Conservation (phyloP, 2,797 vertebrate genomes). For the Oryzias sinensis region DNA sequence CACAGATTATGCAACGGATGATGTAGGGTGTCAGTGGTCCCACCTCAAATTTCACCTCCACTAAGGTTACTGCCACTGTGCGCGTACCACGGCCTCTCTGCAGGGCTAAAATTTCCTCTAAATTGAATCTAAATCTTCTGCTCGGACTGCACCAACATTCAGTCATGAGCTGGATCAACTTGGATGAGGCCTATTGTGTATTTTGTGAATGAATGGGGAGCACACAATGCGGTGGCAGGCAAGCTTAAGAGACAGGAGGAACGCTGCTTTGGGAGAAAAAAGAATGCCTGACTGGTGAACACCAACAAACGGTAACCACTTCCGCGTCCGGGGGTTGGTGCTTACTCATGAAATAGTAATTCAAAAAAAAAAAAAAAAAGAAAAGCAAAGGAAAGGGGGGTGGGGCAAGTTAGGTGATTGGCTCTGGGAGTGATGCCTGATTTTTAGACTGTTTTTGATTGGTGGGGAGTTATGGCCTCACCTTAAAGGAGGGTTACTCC, state of each 20-base stretch:
- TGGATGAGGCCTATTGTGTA: constrained; percentile 51
- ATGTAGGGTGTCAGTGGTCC: constrained; percentile 37
- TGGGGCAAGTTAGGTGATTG: constrained; percentile 66
- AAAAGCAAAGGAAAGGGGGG: constrained; percentile 37
- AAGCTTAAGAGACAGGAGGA: constrained; percentile 38
- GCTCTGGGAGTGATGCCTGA: constrained; percentile 70
- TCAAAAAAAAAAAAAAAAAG: constrained; percentile 55
- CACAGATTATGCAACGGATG: constrained; percentile 49
- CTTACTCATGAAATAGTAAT: constrained; percentile 61
- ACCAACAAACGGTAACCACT: constrained; percentile 46
- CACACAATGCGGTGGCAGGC: constrained; percentile 49
- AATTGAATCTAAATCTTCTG: background rate
- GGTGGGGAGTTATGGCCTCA: constrained; percentile 77
- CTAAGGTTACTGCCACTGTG: constrained; percentile 19
- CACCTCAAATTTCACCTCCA: constrained; percentile 50
- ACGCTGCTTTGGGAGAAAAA: constrained; percentile 31
- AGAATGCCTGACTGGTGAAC: constrained; percentile 23
- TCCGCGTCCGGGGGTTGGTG: constrained; percentile 47
- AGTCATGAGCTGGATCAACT: constrained; percentile 17
- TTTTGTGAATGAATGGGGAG: constrained; percentile 64
- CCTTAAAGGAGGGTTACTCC: constrained; percentile 78
- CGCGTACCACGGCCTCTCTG: constrained; percentile 5
- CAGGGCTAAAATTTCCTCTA: constrained; percentile 15
- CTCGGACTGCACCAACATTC: constrained; percentile 33
- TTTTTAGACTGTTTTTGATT: constrained; percentile 65